Conservation (phyloP, 92 coral and sea anemone genomes). For the Pocillopora meandrina region DNA sequence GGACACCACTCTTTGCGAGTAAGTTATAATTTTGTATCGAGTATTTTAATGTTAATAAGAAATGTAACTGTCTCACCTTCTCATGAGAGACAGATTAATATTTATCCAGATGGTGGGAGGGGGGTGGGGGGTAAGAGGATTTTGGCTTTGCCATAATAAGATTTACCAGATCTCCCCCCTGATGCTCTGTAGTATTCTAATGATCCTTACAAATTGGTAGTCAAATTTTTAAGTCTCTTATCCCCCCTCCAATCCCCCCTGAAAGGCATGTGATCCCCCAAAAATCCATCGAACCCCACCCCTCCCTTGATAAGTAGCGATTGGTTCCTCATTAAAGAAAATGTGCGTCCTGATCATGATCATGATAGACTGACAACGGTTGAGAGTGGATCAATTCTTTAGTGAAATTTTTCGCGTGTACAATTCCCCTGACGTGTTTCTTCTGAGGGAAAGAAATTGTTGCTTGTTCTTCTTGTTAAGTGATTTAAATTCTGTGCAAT, state of each 20-base stretch:
- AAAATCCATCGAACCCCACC: too few species aligned
- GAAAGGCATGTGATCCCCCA: too few species aligned
- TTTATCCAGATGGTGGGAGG: too few species aligned
- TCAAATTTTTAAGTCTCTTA: too few species aligned
- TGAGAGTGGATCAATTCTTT: not conserved
- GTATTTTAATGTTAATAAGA: not conserved
- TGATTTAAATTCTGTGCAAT: too few species aligned
- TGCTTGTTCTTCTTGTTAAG: too few species aligned
- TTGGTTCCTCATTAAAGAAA: not conserved
- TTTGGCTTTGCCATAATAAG: not conserved
- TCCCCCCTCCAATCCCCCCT: too few species aligned
- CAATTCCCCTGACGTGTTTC: not conserved
- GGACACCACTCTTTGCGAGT: conserved; percentile 24
- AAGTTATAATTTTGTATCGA: not conserved
- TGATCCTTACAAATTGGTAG: not conserved
- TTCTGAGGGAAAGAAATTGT: not conserved
- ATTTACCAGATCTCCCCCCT: too few species aligned
- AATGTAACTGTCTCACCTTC: not conserved
- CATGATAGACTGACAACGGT: not conserved
- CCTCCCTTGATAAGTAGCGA: too few species aligned
- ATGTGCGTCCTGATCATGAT: not conserved
- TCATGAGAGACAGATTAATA: too few species aligned
- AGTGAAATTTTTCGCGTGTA: not conserved
- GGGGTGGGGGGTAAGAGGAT: too few species aligned
- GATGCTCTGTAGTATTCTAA: too few species aligned